Conservation (phyloP, 35 echinoderm and acorn worm genomes). For the Patiria miniata region DNA sequence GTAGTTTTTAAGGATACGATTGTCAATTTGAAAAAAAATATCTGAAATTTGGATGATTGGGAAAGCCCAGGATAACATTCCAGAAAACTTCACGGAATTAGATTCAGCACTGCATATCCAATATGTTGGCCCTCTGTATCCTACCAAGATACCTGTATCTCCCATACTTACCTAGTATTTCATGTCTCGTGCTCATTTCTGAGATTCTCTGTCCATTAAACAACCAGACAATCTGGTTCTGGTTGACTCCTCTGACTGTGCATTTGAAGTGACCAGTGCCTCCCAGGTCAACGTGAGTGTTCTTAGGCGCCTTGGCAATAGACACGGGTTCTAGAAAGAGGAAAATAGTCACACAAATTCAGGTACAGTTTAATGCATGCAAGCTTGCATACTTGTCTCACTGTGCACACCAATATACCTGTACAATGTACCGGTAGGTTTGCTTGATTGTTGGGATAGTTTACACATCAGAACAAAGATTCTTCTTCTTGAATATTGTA, state of each 20-base stretch:
- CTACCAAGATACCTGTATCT: no score
- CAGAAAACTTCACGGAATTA: neutral
- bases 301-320: conserved; percentile 66
- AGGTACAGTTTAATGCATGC: neutral
- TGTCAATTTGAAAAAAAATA: no score
- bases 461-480: no score
- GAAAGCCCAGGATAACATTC: neutral
- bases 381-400: neutral
- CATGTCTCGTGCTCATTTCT: neutral
- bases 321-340: conserved; percentile 55
- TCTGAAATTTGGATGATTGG: neutral
- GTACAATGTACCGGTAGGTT: neutral
- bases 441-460: no score
- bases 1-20: no score
- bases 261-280: conserved; percentile 71
- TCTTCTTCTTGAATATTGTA: neutral
- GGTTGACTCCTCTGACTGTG: conserved; percentile 45
- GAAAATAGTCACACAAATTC: conserved; percentile 1
- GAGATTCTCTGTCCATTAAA: conserved; percentile 60
- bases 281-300: conserved; percentile 44
- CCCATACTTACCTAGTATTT: neutral
- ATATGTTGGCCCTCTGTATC: no score
- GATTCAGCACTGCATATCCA: neutral
- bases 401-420: neutral
- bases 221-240: conserved; percentile 68